phyloP scores from a whole-genome alignment of 2,113 vertebrate species.

The Calidris pugnax region DNA sequence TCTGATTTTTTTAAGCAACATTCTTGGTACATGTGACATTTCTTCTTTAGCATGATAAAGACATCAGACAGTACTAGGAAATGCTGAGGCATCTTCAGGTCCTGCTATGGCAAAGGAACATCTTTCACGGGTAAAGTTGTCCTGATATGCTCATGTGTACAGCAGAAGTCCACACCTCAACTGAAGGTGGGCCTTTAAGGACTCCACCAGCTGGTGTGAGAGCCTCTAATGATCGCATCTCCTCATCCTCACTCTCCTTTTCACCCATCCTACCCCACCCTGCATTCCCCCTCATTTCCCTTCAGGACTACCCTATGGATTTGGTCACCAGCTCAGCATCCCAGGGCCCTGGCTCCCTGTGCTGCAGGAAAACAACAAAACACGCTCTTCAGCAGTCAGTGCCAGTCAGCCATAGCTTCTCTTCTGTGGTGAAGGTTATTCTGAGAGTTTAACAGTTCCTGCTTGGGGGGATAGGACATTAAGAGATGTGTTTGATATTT shows the following conservation, averaged over 20 bases:
- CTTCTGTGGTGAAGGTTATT: background rate
- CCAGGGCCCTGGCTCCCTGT: background rate
- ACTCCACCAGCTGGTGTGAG: background rate
- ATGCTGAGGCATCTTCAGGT: background rate
- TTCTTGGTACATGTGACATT: background rate
- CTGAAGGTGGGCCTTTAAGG: background rate
- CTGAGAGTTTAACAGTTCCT: background rate
- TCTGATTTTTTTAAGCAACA: background rate
- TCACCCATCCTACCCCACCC: background rate
- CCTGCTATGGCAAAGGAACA: background rate
- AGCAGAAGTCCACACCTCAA: background rate
- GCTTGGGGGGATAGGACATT: background rate
- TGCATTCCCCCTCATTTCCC: background rate
- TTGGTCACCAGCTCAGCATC: background rate
- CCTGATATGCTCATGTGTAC: background rate
- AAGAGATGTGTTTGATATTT: background rate
- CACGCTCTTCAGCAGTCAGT: background rate
- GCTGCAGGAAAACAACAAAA: background rate
- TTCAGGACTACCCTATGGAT: background rate
- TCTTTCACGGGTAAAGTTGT: background rate
- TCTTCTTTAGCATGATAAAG: background rate
- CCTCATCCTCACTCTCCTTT: background rate
- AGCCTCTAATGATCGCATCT: background rate
- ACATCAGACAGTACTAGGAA: background rate
- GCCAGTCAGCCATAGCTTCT: background rate